Conservation (phyloP, 2,113 vertebrate species). For the Oncorhynchus nerka region DNA sequence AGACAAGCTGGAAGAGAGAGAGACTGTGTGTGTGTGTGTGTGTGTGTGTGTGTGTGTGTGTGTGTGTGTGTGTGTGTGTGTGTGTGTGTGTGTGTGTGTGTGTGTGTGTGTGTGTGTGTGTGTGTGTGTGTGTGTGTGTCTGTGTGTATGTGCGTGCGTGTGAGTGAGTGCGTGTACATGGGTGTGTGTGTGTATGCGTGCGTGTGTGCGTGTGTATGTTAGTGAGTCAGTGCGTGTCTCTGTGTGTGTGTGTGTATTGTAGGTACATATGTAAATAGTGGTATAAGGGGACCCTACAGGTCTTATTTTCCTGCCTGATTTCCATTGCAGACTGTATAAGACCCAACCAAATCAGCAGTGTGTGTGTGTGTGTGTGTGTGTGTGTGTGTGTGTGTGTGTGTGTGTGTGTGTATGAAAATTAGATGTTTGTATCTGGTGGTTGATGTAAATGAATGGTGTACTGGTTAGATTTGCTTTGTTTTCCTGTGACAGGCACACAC, state of each 20-base stretch:
- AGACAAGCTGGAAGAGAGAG: too few species aligned
- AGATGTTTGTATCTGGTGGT: background rate
- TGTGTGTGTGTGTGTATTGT: background rate
- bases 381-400: background rate
- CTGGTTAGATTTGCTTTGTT: background rate
- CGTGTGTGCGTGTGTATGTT: too few species aligned
- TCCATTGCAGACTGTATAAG: background rate
- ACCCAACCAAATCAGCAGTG: background rate
- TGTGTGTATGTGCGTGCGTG: too few species aligned
- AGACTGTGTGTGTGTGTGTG: too few species aligned
- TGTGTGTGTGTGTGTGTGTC: background rate
- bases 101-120: too few species aligned
- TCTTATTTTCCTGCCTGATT: background rate
- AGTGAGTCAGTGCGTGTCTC: too few species aligned
- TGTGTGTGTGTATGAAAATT: background rate
- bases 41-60: too few species aligned
- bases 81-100: background rate
- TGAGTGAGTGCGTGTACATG: background rate
- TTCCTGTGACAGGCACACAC: background rate
- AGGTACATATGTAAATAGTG: background rate
- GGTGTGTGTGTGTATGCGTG: background rate
- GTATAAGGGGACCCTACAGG: too few species aligned
- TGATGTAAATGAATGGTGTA: conserved; percentile 1
- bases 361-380: background rate
- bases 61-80: background rate